Percentiles rank a stretch among this genome's conserved stretches.
Evolutionary conservation across 2,797 vertebrate species (phyloP).

Genomic region (Gastrophryne carolinensis): DNA sequence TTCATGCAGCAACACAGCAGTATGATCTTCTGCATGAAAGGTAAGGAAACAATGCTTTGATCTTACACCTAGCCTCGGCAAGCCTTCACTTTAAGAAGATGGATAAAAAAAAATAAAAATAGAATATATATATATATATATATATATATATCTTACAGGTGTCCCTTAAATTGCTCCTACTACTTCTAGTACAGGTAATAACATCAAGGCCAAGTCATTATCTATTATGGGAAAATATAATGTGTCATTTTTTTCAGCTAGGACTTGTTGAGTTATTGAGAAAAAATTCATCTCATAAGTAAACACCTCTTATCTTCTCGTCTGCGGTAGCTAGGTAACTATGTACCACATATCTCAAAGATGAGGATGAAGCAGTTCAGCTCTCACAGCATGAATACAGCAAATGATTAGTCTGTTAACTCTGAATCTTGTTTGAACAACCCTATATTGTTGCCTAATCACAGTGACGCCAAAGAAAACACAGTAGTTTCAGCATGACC

Average conservation of each 20-base stretch:
- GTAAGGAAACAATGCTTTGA: too few relatives aligned
- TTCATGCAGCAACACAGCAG: too few relatives aligned
- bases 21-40: too few relatives aligned
- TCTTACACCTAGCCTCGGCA: too few relatives aligned
- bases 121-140: too few relatives aligned
- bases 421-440: neutral
- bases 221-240: neutral
- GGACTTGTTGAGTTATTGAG: neutral
- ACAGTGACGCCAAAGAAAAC: too few relatives aligned
- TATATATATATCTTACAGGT: too few relatives aligned
- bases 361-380: neutral
- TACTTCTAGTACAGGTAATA: neutral
- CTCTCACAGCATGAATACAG: neutral
- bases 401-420: neutral
- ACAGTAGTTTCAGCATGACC: too few relatives aligned
- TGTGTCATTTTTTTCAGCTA: neutral
- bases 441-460: too few relatives aligned
- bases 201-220: neutral
- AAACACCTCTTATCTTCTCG: neutral
- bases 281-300: neutral
- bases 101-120: too few relatives aligned
- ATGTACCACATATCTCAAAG: neutral
- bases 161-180: neutral
- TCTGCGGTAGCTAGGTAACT: constrained; percentile 18
- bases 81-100: too few relatives aligned